phyloP scores from a whole-genome alignment of 1,140 invertebrate species.

The Sycobia sp. region DNA sequence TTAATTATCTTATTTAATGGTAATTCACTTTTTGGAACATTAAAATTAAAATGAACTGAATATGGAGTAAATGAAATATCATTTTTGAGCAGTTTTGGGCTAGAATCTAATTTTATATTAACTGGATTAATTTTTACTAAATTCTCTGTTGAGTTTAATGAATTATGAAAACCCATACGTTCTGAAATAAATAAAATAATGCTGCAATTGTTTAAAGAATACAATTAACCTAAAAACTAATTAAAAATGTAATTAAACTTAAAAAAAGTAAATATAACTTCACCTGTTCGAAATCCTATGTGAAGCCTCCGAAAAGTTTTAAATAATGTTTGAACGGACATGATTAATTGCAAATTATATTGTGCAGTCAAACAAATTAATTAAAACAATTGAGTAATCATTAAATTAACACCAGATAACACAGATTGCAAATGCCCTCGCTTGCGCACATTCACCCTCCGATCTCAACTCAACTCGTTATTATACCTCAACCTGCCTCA shows the following conservation, averaged over 20 bases:
- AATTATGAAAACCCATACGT: constrained; percentile 14
- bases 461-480: too few species aligned
- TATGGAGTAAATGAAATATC: constrained; percentile 39
- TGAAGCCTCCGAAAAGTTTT: constrained; percentile 6
- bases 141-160: constrained; percentile 26
- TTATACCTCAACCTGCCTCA: too few species aligned
- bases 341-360: constrained; percentile 8
- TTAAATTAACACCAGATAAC: too few species aligned
- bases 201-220: too few species aligned
- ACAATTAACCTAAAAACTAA: background rate
- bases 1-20: constrained; percentile 38
- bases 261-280: background rate
- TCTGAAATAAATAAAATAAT: constrained; percentile 31
- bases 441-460: too few species aligned
- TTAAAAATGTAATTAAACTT: background rate
- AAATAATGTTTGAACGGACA: constrained; percentile 6
- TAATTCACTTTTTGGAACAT: constrained; percentile 28
- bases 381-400: too few species aligned
- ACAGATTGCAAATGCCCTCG: too few species aligned
- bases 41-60: constrained; percentile 41
- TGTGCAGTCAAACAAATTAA: too few species aligned
- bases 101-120: too few species aligned
- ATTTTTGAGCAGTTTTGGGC: constrained; percentile 6
- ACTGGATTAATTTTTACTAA: background rate
- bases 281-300: constrained; percentile 17